These are phyloP conservation scores for Aspidoscelis tigris DNA, from an alignment of 2,113 vertebrate genomes.

Conservation along the genomic window DNA sequence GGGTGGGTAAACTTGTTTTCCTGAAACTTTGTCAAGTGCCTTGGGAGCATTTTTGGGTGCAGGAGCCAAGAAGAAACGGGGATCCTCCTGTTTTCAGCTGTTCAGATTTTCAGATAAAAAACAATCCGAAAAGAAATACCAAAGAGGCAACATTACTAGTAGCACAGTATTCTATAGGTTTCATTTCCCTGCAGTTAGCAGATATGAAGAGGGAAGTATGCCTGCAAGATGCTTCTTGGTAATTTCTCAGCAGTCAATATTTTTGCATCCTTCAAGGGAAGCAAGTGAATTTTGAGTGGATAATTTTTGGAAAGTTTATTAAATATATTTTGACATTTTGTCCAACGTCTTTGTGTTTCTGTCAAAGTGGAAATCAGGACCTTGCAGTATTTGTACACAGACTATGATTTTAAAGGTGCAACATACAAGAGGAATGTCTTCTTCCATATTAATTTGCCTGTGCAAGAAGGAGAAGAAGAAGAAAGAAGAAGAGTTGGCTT, in stretches of 20 bases:
- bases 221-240: background rate
- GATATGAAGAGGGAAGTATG: background rate
- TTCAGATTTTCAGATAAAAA: background rate
- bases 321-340: background rate
- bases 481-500: too few species aligned
- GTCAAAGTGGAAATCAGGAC: background rate
- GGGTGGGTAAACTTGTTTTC: background rate
- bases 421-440: too few species aligned
- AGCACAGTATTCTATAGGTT: background rate
- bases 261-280: background rate
- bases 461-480: too few species aligned
- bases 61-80: background rate
- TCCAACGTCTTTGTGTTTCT: background rate
- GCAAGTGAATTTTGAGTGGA: background rate
- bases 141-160: accelerated
- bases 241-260: background rate
- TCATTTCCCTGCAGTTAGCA: background rate
- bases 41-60: background rate
- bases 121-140: background rate
- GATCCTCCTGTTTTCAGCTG: background rate
- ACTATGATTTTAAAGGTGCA: background rate
- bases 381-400: background rate
- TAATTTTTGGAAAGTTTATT: background rate
- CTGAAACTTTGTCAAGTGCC: background rate
- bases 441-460: too few species aligned